Conservation (phyloP, 2,797 vertebrate species). For the Pseudomugil gertrudae region DNA sequence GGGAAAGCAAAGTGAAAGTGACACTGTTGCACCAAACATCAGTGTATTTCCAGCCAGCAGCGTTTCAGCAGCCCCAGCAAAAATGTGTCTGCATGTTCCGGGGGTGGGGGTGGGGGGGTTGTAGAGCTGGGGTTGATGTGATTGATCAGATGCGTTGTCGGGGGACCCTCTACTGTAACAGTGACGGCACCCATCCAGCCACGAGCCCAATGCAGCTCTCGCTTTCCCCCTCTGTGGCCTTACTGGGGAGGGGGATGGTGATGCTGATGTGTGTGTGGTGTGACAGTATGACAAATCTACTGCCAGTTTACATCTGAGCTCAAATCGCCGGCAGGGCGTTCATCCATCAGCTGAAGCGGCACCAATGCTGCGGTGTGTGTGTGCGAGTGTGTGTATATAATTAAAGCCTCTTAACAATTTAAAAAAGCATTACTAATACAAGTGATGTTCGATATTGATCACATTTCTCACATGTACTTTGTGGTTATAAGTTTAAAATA, state of each 20-base stretch:
- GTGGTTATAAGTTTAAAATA: too few species aligned
- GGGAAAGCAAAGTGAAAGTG: constrained; percentile 23
- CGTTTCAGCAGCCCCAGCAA: neutral
- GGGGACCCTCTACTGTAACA: constrained; percentile 15
- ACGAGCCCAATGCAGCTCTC: constrained; percentile 21
- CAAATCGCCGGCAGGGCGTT: constrained; percentile 53
- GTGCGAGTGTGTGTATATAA: too few species aligned
- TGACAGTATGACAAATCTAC: constrained; percentile 66
- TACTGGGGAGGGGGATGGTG: constrained; percentile 16
- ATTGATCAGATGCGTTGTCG: constrained; percentile 65
- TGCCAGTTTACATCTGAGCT: constrained; percentile 40
- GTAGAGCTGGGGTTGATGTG: constrained; percentile 37
- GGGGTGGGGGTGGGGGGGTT: neutral
- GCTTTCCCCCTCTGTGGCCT: constrained; percentile 24
- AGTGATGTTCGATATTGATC: too few species aligned
- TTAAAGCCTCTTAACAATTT: too few species aligned
- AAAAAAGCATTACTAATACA: too few species aligned
- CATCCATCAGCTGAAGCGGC: constrained; percentile 56
- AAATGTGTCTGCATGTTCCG: constrained; percentile 21
- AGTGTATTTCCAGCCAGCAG: constrained; percentile 41
- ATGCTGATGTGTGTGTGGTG: constrained; percentile 52
- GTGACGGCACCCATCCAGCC: constrained; percentile 47
- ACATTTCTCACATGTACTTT: too few species aligned
- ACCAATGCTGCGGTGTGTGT: constrained; percentile 22
- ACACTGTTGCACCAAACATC: constrained; percentile 48